These are phyloP conservation scores for Drosophila recens DNA, from an alignment of 2,888 invertebrate species.

Conservation along the genomic window DNA sequence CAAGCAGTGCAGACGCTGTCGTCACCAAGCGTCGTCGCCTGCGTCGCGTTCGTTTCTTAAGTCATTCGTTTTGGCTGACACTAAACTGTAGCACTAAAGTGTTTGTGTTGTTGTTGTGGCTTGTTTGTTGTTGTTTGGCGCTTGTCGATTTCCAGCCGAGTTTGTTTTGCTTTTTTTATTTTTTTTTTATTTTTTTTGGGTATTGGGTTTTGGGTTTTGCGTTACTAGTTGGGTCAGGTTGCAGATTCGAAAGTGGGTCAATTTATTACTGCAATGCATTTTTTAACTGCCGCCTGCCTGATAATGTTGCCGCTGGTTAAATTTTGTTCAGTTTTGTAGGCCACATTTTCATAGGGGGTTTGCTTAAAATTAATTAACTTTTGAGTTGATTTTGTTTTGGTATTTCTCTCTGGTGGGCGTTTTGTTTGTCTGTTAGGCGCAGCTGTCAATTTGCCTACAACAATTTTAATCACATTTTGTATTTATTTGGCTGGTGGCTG, in stretches of 20 bases:
- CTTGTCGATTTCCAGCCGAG: constrained; percentile 68
- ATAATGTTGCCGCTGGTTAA: constrained; percentile 17
- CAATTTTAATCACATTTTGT: constrained; percentile 43
- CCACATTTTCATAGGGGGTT: constrained; percentile 32
- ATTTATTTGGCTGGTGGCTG: constrained; percentile 6
- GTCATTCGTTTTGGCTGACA: constrained; percentile 77
- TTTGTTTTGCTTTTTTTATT: constrained; percentile 61
- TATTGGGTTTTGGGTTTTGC: constrained; percentile 58
- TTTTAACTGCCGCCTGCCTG: constrained; percentile 34
- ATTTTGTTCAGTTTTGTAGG: constrained; percentile 26
- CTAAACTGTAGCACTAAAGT: constrained; percentile 77
- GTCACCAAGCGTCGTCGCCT: constrained; percentile 51
- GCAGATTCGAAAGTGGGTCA: constrained; percentile 82
- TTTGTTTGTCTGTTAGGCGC: constrained; percentile 23
- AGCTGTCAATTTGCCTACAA: constrained; percentile 54
- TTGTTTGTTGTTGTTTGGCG: constrained; percentile 65
- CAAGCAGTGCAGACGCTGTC: constrained; percentile 56
- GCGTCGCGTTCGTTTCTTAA: constrained; percentile 76
- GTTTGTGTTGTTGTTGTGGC: constrained; percentile 51
- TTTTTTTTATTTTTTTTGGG: constrained; percentile 21
- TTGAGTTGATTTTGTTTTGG: constrained; percentile 37
- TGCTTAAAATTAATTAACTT: constrained; percentile 69
- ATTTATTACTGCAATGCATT: constrained; percentile 78
- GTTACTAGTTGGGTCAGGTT: constrained; percentile 79
- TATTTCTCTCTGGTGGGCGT: constrained; percentile 55